Base-by-base conservation (phyloP, 1,140 invertebrate genomes). In the Sminthurides bifidus region DNA sequence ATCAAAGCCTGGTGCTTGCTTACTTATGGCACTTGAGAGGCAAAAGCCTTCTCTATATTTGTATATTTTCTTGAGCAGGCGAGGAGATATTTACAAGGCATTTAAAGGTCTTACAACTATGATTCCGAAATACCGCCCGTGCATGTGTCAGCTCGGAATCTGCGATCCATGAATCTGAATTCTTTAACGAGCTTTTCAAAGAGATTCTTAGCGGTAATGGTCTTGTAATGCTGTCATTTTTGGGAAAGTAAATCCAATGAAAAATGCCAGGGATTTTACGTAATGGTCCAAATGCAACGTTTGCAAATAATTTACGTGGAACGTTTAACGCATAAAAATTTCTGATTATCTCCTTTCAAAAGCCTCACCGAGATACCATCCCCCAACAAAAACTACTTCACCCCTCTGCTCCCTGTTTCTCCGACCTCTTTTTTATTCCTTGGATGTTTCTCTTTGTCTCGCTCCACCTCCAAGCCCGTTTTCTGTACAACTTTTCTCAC, bases 91-190 rank as follows among this genome's bases (percentile, higher is more conserved):
- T 64, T 64, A 60, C 54, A 52, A 58, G 45, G 58, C 55, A 58
- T 62, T 62, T 57, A 29, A 44, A 61, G 60, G 49, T 59, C 46
- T 40, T 52, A 51, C n/a, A n/a, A n/a, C n/a, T n/a, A n/a, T n/a
- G n/a, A n/a, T n/a, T n/a, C n/a, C n/a, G n/a, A n/a, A n/a, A n/a
- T n/a, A n/a, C n/a, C n/a, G n/a, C n/a, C n/a, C n/a, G n/a, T n/a
- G n/a, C n/a, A 54, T 52, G 48, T 60, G 49, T 60, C 38, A 56
- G 52, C 40, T 37, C 30, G 56, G 38, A 60, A 64, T 58, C 40
- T 60, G 61, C 44, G 54, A 64, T 57, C 55, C 62, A 64, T 60
- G 62, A 64, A 64, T 64, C 58, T 64, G 62, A 64, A 64, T 60
- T 64, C 59, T 64, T 64, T 64, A 60, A 60, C 58, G 59, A 60